Evolutionary conservation across 2,113 vertebrate genomes (phyloP).

Genomic region (Orientallactaga bullata): DNA sequence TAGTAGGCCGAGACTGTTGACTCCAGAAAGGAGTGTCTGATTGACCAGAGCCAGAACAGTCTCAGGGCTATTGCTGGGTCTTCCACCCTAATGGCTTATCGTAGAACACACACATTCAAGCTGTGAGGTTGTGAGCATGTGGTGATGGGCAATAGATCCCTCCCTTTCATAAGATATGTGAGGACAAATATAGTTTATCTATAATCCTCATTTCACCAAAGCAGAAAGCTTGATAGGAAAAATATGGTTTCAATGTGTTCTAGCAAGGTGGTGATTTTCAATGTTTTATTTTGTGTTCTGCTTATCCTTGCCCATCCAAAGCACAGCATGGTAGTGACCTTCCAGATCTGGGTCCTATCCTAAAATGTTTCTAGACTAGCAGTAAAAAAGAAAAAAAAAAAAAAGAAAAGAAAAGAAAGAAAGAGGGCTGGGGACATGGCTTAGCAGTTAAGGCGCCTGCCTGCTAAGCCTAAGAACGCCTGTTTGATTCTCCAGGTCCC

Average conservation of each 20-base stretch:
- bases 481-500: too few species aligned
- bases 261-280: neutral
- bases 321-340: neutral
- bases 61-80: neutral
- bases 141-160: neutral
- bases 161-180: neutral
- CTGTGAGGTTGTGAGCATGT: neutral
- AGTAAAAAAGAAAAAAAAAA: neutral
- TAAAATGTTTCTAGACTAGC: neutral
- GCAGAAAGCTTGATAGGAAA: neutral
- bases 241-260: neutral
- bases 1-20: neutral
- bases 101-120: neutral
- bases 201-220: neutral
- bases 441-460: too few species aligned
- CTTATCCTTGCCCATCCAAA: neutral
- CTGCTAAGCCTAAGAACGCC: too few species aligned
- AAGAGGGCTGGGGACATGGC: too few species aligned
- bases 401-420: too few species aligned
- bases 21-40: neutral
- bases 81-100: neutral
- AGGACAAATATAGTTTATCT: neutral
- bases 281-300: neutral
- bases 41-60: neutral
- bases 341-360: neutral